These are phyloP conservation scores for Gavia stellata DNA, from an alignment of 2,113 vertebrate genomes.

Conservation along the genomic window DNA sequence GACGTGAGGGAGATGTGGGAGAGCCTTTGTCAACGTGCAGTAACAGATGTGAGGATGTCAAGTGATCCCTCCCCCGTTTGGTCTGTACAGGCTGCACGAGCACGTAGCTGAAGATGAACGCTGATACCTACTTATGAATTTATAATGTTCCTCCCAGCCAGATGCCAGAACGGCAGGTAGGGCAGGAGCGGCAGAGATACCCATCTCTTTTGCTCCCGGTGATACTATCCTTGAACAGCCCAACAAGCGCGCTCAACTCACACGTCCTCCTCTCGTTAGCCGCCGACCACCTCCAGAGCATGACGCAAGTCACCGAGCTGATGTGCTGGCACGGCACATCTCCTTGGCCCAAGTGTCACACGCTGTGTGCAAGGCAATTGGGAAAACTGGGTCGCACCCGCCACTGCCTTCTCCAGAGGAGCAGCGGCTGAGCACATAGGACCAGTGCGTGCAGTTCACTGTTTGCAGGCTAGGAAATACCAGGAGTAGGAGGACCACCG, in stretches of 20 bases:
- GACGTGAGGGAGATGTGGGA: neutral
- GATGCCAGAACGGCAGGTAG: neutral
- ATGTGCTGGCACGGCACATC: neutral
- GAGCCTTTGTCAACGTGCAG: neutral
- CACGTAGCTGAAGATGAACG: neutral
- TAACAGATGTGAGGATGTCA: neutral
- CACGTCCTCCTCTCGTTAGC: neutral
- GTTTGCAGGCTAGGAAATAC: neutral
- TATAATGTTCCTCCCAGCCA: neutral
- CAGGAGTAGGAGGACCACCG: neutral
- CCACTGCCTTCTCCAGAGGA: neutral
- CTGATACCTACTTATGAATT: neutral
- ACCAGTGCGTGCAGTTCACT: neutral
- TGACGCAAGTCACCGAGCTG: neutral
- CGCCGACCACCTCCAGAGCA: neutral
- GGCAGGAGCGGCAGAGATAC: neutral
- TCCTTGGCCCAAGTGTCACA: neutral
- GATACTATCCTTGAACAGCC: neutral
- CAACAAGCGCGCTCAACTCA: rapidly evolving
- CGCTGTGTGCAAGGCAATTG: neutral
- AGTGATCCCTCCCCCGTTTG: neutral
- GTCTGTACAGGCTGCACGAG: neutral
- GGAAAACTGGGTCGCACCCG: neutral
- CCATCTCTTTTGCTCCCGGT: neutral
- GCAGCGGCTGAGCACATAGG: neutral